phyloP scores from a whole-genome alignment of 2,888 invertebrate species.

The Spisula subtruncata region DNA sequence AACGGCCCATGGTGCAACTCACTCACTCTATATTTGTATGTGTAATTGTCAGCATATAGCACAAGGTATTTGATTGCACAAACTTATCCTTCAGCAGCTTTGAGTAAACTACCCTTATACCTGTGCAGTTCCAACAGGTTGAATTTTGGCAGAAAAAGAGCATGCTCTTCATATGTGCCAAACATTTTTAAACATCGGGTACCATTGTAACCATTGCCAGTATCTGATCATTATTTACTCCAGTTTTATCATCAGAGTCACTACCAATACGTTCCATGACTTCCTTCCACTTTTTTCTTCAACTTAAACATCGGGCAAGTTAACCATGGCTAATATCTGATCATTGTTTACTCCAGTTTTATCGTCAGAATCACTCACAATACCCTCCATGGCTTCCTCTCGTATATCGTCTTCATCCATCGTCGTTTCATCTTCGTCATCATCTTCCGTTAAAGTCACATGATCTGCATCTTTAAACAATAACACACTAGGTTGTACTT shows the following conservation, averaged over 20 bases:
- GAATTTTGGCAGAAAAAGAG: too few species aligned
- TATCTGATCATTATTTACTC: constrained; percentile 57
- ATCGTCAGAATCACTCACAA: constrained; percentile 52
- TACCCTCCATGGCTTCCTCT: constrained; percentile 53
- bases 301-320: constrained; percentile 4
- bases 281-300: constrained; percentile 11
- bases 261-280: constrained; percentile 51
- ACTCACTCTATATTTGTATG: too few species aligned
- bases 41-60: too few species aligned
- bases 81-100: too few species aligned
- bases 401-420: constrained; percentile 51
- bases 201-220: constrained; percentile 50
- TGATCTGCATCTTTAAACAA: not conserved
- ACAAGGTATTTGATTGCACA: too few species aligned
- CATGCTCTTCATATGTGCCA: too few species aligned
- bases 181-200: constrained; percentile 14
- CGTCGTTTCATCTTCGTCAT: constrained; percentile 47
- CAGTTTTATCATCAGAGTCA: constrained; percentile 52
- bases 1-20: too few species aligned
- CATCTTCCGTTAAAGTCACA: constrained; percentile 32
- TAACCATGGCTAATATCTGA: constrained; percentile 60
- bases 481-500: constrained; percentile 23
- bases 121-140: too few species aligned
- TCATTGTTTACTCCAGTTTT: constrained; percentile 52
- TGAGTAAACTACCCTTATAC: too few species aligned